Evolutionary conservation across 2,888 invertebrate species (phyloP).

Genomic region (Chouioia cunea): DNA sequence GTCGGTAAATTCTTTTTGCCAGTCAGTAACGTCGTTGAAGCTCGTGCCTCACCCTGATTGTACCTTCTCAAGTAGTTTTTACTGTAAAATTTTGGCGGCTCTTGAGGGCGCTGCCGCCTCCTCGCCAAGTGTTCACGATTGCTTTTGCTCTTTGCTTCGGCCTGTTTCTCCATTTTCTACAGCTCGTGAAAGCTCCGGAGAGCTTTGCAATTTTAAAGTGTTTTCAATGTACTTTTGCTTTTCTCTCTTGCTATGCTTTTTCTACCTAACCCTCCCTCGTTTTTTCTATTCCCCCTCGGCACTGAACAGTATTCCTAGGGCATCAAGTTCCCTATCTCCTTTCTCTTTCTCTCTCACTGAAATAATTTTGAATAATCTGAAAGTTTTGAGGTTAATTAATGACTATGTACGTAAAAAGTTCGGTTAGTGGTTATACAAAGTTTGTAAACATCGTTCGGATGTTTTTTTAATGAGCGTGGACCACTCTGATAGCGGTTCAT

Average conservation of each 20-base stretch:
- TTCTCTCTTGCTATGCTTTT: no score
- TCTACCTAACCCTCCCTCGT: no score
- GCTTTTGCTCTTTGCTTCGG: slow-evolving; percentile 11
- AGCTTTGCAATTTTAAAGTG: slow-evolving; percentile 31
- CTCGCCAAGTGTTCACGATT: slow-evolving; percentile 1
- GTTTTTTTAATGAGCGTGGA: no score
- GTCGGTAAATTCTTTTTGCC: slow-evolving; percentile 23
- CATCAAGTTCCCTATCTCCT: neutral
- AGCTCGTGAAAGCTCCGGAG: slow-evolving; percentile 5
- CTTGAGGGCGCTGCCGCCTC: slow-evolving; percentile 26
- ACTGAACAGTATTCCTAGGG: no score
- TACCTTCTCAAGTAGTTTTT: slow-evolving; percentile 44
- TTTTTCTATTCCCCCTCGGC: no score
- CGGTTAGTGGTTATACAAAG: no score
- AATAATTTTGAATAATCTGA: neutral
- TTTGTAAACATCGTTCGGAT: no score
- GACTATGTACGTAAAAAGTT: no score
- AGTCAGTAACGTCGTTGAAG: neutral
- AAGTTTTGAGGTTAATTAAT: no score
- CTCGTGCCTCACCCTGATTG: slow-evolving; percentile 39
- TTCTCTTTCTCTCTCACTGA: neutral
- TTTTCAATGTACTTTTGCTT: neutral
- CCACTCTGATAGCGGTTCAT: no score
- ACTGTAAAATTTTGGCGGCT: slow-evolving; percentile 45
- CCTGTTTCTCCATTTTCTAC: slow-evolving; percentile 37